Evolutionary conservation across 2,797 vertebrate genomes (phyloP).

Genomic region (Diceros bicornis): DNA sequence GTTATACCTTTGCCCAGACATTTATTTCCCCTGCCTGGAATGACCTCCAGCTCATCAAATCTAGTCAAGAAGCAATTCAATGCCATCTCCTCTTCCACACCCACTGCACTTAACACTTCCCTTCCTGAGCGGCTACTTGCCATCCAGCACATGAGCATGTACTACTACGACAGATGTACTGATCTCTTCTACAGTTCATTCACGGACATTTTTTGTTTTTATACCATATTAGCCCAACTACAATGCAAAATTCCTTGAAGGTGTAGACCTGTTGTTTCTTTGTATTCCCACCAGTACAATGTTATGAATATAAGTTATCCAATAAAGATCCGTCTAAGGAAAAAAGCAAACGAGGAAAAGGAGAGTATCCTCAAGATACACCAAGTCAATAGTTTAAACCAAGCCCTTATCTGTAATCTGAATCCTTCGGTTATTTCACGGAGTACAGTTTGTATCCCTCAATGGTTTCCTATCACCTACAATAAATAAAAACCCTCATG

Average conservation of each 20-base stretch:
- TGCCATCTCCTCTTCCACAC: not conserved
- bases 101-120: not conserved
- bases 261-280: not conserved
- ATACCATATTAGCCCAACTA: not conserved
- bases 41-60: not conserved
- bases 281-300: not conserved
- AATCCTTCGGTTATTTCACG: conserved; percentile 33
- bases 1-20: conserved; percentile 47
- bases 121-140: not conserved
- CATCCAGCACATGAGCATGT: not conserved
- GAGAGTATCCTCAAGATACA: not conserved
- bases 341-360: not conserved
- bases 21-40: conserved; percentile 22
- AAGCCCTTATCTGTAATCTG: not conserved
- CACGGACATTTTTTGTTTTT: not conserved
- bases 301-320: conserved; percentile 26
- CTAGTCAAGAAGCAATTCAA: conserved; percentile 57
- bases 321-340: conserved; percentile 1
- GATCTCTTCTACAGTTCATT: not conserved
- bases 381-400: not conserved
- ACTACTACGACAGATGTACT: too few relatives aligned
- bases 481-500: not conserved
- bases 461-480: conserved; percentile 22
- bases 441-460: not conserved
- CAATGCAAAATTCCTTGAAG: not conserved